These are phyloP conservation scores for Diachasma alloeum DNA, from an alignment of 1,140 invertebrate genomes.

Conservation along the genomic window DNA sequence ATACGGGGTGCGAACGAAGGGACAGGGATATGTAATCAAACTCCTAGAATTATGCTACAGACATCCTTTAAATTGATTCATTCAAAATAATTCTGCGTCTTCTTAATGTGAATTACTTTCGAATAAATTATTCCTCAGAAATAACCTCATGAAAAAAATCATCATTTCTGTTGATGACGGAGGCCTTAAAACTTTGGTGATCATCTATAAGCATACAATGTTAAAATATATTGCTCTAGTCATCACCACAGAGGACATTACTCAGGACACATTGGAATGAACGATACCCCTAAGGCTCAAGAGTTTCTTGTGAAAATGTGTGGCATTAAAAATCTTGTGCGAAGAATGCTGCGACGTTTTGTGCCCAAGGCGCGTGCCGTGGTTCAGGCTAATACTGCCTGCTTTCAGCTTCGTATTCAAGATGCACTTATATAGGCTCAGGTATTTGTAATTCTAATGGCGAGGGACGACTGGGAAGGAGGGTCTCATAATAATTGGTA, in stretches of 20 bases:
- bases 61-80: background rate
- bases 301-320: slow-evolving; percentile 7
- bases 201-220: no score
- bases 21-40: background rate
- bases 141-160: no score
- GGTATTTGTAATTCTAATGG: slow-evolving; percentile 5
- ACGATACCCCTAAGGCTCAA: background rate
- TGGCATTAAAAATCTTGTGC: background rate
- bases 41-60: background rate
- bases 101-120: no score
- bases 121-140: no score
- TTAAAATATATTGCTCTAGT: background rate
- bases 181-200: no score
- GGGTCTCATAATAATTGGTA: background rate
- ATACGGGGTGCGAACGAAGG: background rate
- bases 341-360: background rate
- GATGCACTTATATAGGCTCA: background rate
- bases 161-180: no score
- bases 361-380: slow-evolving; percentile 5
- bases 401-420: background rate
- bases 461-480: background rate
- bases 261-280: background rate
- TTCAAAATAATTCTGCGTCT: no score
- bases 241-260: background rate
- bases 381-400: background rate